Evolutionary conservation across 2,888 invertebrate genomes (phyloP).

Genomic region (Oscheius sp.): DNA sequence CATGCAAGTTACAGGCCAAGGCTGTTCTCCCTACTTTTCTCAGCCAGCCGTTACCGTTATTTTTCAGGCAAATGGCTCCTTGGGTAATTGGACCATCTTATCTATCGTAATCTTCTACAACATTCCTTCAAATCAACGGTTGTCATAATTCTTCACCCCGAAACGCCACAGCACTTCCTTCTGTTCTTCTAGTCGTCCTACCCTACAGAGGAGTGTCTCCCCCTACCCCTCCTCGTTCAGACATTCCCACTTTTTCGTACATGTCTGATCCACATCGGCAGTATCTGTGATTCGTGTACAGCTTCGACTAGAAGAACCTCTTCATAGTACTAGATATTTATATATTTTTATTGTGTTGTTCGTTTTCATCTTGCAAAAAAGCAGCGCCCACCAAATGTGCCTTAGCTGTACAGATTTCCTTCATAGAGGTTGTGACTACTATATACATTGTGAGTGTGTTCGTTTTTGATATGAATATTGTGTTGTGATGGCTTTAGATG

Average conservation of each 20-base stretch:
- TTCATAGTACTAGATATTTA: constrained; percentile 10
- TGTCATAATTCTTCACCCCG: constrained; percentile 13
- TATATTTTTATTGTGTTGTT: constrained; percentile 8
- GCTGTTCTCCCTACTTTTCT: constrained; percentile 9
- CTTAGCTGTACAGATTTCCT: constrained; percentile 25
- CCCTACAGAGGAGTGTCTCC: not conserved
- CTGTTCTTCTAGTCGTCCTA: constrained; percentile 18
- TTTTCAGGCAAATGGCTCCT: not conserved
- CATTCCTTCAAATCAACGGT: constrained; percentile 30
- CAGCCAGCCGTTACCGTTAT: not conserved
- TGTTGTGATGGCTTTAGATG: no score
- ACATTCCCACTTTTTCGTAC: constrained; percentile 5
- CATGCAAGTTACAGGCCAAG: constrained; percentile 22
- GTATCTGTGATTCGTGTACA: constrained; percentile 40
- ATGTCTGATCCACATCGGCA: constrained; percentile 35
- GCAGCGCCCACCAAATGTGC: constrained; percentile 32
- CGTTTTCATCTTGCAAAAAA: not conserved
- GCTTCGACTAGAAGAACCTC: constrained; percentile 34
- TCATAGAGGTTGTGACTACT: constrained; percentile 6
- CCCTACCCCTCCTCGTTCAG: constrained; percentile 4
- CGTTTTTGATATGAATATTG: constrained; percentile 8
- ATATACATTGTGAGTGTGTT: not conserved
- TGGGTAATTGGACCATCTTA: not conserved
- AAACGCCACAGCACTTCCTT: not conserved
- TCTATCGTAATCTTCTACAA: not conserved